phyloP scores from a whole-genome alignment of 1,140 invertebrate genomes.

The Heliothis virescens region DNA sequence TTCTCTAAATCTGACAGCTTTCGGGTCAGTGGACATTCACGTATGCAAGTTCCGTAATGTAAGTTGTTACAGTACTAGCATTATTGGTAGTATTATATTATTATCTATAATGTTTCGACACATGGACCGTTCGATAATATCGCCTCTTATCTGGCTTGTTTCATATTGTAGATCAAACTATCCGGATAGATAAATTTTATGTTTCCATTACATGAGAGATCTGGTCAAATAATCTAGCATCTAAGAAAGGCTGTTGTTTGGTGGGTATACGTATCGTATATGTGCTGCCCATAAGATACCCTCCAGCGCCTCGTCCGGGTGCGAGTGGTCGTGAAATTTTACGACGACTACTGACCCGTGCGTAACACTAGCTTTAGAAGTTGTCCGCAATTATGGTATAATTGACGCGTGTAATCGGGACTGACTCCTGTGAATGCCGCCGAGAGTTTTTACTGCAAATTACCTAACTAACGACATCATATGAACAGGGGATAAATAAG shows the following conservation, averaged over 20 bases:
- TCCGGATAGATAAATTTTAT: conserved; percentile 21
- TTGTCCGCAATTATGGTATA: conserved; percentile 72
- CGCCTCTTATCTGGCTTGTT: conserved; percentile 9
- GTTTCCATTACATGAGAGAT: conserved; percentile 15
- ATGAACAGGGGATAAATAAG: conserved; percentile 50
- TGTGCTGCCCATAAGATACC: neutral
- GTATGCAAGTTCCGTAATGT: conserved; percentile 57
- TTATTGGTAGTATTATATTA: conserved; percentile 35
- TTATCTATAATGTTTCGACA: conserved; percentile 35
- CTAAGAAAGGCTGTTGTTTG: conserved; percentile 7
- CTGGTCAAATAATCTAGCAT: conserved; percentile 8
- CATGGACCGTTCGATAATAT: conserved; percentile 24
- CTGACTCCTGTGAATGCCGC: conserved; percentile 55
- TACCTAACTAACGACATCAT: conserved; percentile 61
- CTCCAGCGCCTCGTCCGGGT: conserved; percentile 49
- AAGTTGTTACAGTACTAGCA: conserved; percentile 29
- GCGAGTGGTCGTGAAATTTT: conserved; percentile 73
- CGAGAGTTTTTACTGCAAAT: conserved; percentile 64
- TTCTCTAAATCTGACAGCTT: conserved; percentile 79
- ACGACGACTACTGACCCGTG: conserved; percentile 69
- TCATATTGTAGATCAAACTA: conserved; percentile 27
- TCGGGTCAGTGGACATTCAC: conserved; percentile 73
- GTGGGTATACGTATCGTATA: neutral
- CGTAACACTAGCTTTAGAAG: conserved; percentile 67
- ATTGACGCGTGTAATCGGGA: conserved; percentile 65